Evolutionary conservation across 2,888 invertebrate species (phyloP).

Genomic region (Melanotus villosus): DNA sequence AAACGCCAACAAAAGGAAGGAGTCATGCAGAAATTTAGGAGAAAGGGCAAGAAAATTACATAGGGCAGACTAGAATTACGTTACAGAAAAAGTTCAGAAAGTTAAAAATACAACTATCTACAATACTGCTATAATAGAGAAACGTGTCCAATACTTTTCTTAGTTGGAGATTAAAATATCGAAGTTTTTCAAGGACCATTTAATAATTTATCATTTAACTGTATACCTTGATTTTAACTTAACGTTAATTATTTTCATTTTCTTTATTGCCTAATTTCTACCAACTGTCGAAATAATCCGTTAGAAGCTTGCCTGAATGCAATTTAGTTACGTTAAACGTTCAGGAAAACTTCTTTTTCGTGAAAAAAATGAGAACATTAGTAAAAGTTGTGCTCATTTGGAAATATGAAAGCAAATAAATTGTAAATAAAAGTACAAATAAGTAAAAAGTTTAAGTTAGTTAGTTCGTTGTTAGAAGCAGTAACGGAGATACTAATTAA

Average conservation of each 20-base stretch:
- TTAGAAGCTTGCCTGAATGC: conserved; percentile 24
- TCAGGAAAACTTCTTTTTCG: conserved; percentile 26
- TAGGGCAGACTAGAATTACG: conserved; percentile 42
- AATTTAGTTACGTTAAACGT: background rate
- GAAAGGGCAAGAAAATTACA: conserved; percentile 44
- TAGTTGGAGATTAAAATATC: conserved; percentile 38
- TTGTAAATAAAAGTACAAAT: conserved; percentile 31
- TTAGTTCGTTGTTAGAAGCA: conserved; percentile 18
- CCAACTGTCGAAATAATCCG: conserved; percentile 44
- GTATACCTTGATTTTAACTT: conserved; percentile 14
- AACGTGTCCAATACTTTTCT: conserved; percentile 46
- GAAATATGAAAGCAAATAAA: conserved; percentile 36
- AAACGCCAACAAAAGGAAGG: conserved; percentile 66
- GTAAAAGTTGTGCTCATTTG: conserved; percentile 40
- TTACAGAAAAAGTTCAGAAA: conserved; percentile 43
- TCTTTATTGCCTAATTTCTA: conserved; percentile 39
- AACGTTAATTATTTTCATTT: conserved; percentile 20
- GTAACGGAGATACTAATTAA: conserved; percentile 10
- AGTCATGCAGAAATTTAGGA: conserved; percentile 65
- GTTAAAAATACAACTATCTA: conserved; percentile 42
- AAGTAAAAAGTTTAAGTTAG: conserved; percentile 7
- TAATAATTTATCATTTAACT: conserved; percentile 12
- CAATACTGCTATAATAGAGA: conserved; percentile 44
- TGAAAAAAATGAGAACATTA: conserved; percentile 25
- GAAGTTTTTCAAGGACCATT: conserved; percentile 15